Evolutionary conservation across 1,140 invertebrate genomes (phyloP).

Genomic region (Lepidurus apus): DNA sequence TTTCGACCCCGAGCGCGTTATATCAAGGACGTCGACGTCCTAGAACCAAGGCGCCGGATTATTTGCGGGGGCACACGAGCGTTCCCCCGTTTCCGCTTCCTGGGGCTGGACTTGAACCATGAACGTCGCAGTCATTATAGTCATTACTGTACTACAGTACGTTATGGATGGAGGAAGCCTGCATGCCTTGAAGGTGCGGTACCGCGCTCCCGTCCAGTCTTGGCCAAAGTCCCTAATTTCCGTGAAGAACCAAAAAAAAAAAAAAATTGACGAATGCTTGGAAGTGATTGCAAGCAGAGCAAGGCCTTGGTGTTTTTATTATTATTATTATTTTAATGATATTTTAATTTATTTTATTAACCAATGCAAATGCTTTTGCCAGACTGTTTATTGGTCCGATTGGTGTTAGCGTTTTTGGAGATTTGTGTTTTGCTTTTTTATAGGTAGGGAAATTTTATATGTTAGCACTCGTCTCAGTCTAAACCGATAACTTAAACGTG

Average conservation of each 20-base stretch:
- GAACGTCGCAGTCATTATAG: neutral
- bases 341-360: no score
- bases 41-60: neutral
- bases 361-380: no score
- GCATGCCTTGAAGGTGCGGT: neutral
- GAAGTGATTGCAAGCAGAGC: no score
- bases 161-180: slow-evolving; percentile 6
- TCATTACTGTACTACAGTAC: neutral
- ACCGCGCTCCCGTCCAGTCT: neutral
- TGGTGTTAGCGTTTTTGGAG: no score
- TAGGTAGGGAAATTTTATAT: no score
- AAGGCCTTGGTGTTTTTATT: no score
- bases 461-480: neutral
- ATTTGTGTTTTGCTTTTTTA: no score
- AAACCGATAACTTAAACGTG: neutral
- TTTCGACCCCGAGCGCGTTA: neutral
- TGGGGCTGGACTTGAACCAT: neutral
- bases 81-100: neutral
- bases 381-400: no score
- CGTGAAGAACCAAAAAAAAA: no score
- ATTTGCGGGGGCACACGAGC: slow-evolving; percentile 5
- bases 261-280: no score
- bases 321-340: no score
- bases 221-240: no score
- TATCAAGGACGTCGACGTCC: slow-evolving; percentile 9